These are phyloP conservation scores for Porites divaricata DNA, from an alignment of 92 coral and sea anemone species.

Conservation along the genomic window DNA sequence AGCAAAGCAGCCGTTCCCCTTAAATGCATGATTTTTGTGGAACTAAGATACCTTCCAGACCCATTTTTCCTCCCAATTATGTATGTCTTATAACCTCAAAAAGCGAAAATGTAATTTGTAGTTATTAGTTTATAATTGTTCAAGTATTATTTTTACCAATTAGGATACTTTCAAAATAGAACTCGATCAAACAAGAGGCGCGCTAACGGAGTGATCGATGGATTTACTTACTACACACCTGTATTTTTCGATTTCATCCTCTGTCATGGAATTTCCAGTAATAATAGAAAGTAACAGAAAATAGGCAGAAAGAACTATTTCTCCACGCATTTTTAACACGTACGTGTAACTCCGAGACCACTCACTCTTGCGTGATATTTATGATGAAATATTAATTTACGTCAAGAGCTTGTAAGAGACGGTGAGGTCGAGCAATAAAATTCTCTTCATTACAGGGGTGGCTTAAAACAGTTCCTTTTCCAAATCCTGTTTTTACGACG, in stretches of 20 bases:
- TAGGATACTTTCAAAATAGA: no score
- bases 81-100: no score
- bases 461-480: not conserved
- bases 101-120: no score
- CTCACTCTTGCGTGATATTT: slow-evolving; percentile 3
- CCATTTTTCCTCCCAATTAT: no score
- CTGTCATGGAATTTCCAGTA: slow-evolving; percentile 64
- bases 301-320: slow-evolving; percentile 29
- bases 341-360: not conserved
- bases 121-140: no score
- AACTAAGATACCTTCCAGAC: no score
- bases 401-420: not conserved
- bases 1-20: no score
- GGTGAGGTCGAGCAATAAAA: not conserved
- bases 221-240: slow-evolving; percentile 2
- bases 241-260: slow-evolving; percentile 75
- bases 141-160: no score
- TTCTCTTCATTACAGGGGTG: not conserved
- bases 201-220: no score
- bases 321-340: slow-evolving; percentile 14
- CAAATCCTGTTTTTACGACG: not conserved
- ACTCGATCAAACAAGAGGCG: no score
- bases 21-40: no score
- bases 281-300: slow-evolving; percentile 44
- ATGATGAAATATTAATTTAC: not conserved